Evolutionary conservation across 2,888 invertebrate genomes (phyloP).

Genomic region (Eristalinus sepulchralis): DNA sequence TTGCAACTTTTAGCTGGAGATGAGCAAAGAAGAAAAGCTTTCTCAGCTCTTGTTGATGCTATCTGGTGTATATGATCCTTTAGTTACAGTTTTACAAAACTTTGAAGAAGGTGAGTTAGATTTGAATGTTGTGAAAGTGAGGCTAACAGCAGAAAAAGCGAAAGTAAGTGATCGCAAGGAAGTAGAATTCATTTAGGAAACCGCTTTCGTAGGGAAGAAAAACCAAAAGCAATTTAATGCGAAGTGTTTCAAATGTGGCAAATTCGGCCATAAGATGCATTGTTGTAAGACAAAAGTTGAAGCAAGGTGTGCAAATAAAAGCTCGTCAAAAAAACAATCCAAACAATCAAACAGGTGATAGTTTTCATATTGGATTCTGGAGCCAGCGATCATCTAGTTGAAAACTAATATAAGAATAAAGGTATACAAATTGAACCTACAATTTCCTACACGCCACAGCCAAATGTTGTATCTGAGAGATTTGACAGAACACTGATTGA

Average conservation of each 20-base stretch:
- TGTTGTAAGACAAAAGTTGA: background rate
- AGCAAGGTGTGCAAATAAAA: background rate
- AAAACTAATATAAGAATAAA: background rate
- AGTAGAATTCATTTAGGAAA: background rate
- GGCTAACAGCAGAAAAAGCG: background rate
- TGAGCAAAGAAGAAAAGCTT: background rate
- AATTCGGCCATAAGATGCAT: background rate
- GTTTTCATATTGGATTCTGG: background rate
- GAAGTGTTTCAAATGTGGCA: constrained; percentile 1
- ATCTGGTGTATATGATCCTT: background rate
- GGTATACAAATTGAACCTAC: background rate
- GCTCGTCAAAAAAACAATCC: background rate
- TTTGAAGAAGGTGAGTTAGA: background rate
- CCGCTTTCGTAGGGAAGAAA: background rate
- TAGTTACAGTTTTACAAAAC: constrained; percentile 13
- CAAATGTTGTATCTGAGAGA: background rate
- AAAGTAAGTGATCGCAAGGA: background rate
- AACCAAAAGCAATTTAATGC: background rate
- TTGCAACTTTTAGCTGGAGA: background rate
- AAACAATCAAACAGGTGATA: background rate
- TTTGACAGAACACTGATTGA: background rate
- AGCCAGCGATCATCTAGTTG: background rate
- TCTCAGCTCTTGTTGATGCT: background rate
- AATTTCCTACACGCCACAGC: background rate
- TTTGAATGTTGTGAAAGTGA: background rate